Evolutionary conservation across 2,797 vertebrate species (phyloP).

Genomic region (Zalophus californianus): DNA sequence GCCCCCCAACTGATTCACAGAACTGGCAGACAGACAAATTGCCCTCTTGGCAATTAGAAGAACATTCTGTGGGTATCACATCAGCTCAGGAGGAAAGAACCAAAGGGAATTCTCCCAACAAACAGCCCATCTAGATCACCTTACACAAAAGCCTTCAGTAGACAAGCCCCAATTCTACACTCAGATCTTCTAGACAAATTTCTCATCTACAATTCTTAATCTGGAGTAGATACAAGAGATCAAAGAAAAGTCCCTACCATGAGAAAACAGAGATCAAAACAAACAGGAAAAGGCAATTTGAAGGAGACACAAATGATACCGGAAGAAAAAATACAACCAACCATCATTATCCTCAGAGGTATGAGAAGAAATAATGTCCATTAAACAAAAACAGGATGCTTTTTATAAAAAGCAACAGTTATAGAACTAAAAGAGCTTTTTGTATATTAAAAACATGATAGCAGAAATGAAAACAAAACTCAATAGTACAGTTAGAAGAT

Average conservation of each 20-base stretch:
- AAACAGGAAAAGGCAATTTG: background rate
- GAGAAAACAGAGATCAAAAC: background rate
- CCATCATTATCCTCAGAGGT: background rate
- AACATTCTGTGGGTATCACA: background rate
- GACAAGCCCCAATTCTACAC: background rate
- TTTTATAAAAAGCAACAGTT: slow-evolving; percentile 18
- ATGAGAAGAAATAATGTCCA: background rate
- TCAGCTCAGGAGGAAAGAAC: background rate
- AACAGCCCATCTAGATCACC: background rate
- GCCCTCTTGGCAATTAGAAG: background rate
- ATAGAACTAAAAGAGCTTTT: background rate
- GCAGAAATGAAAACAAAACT: background rate
- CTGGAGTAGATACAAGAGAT: background rate
- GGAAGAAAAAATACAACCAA: background rate
- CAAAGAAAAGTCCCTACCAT: background rate
- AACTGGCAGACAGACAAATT: background rate
- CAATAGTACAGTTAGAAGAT: background rate
- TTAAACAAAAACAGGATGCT: background rate
- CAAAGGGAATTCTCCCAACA: background rate
- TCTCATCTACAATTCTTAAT: background rate
- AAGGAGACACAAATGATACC: background rate
- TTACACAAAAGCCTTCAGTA: background rate
- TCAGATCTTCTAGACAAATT: background rate
- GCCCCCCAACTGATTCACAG: background rate
- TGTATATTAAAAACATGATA: background rate